phyloP scores from a whole-genome alignment of 2,888 invertebrate genomes.

The Pseudococcus longispinus region DNA sequence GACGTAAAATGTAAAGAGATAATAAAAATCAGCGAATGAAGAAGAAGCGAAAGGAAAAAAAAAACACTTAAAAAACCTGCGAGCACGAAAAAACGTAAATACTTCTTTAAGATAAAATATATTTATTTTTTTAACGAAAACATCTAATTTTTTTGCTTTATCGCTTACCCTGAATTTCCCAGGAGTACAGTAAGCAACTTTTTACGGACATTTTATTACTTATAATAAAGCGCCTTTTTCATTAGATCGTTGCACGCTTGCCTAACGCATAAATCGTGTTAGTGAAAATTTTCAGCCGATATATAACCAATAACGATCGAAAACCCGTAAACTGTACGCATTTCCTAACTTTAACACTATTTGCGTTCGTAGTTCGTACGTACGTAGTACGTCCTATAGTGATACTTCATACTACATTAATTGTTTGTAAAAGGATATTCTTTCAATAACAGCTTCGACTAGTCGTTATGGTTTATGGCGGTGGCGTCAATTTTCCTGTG shows the following conservation, averaged over 20 bases:
- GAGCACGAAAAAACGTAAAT: constrained; percentile 36
- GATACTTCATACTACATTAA: constrained; percentile 27
- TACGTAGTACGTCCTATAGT: not conserved
- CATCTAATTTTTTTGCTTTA: constrained; percentile 54
- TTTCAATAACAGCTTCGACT: constrained; percentile 20
- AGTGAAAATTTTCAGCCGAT: constrained; percentile 42
- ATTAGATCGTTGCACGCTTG: constrained; percentile 49
- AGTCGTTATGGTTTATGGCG: constrained; percentile 21
- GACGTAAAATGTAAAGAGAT: constrained; percentile 40
- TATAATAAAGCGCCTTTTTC: constrained; percentile 54
- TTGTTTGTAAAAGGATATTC: constrained; percentile 23
- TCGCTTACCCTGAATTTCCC: constrained; percentile 49
- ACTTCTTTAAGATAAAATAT: constrained; percentile 47
- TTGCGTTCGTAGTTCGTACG: not conserved
- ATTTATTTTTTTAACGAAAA: constrained; percentile 49
- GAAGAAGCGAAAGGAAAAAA: not conserved
- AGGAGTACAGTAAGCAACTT: constrained; percentile 54
- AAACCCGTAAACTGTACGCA: constrained; percentile 33
- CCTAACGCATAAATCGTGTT: constrained; percentile 48
- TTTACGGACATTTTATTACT: constrained; percentile 53
- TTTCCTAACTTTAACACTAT: not conserved
- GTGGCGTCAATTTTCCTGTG: not conserved
- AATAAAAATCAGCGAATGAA: constrained; percentile 28
- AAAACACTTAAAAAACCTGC: constrained; percentile 37
- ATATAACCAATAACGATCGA: constrained; percentile 53